Percentiles rank a stretch among this genome's conserved stretches.
Conservation (phyloP, 2,113 vertebrate species). For the Piaya cayana region DNA sequence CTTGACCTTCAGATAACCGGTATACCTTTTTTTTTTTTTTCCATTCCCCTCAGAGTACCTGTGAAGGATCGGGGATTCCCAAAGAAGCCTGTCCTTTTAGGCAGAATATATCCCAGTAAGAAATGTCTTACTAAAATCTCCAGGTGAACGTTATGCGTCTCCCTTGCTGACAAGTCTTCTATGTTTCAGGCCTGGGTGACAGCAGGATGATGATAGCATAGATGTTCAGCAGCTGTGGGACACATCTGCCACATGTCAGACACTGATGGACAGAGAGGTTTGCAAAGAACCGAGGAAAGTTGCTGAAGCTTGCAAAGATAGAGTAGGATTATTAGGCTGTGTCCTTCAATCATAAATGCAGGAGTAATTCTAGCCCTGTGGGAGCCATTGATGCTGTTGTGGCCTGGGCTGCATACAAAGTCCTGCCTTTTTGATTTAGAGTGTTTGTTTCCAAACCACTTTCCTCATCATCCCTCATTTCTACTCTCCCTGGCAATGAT, state of each 20-base stretch:
- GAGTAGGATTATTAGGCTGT: neutral
- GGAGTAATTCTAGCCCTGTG: neutral
- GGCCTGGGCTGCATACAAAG: neutral
- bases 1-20: neutral
- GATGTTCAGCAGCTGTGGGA: neutral
- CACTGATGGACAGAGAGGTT: neutral
- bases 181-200: neutral
- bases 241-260: neutral
- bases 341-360: neutral
- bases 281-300: neutral
- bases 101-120: neutral
- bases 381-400: neutral
- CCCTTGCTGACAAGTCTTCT: neutral
- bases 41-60: neutral
- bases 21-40: neutral
- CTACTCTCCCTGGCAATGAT: neutral
- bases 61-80: neutral
- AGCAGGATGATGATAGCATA: neutral
- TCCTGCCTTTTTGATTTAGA: conserved; percentile 11
- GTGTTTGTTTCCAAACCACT: conserved; percentile 26
- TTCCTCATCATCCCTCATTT: neutral
- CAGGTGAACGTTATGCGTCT: neutral
- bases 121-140: neutral
- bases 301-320: neutral
- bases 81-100: neutral